A percentile compares a stretch with the other conserved stretches of the same genome.
phyloP scores from a whole-genome alignment of 1,140 invertebrate species.

The Parasteatoda tepidariorum region DNA sequence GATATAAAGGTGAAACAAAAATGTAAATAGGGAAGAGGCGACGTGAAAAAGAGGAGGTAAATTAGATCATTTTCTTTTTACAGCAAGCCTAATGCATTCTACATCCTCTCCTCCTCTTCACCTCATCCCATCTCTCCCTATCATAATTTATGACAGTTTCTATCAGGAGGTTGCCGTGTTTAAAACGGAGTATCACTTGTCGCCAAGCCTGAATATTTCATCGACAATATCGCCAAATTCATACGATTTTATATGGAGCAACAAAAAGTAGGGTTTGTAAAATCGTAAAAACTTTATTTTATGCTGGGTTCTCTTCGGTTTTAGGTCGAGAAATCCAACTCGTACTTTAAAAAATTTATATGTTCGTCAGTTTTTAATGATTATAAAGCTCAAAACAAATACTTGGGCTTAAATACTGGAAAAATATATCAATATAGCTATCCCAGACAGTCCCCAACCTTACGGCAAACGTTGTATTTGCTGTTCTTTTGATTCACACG shows the following conservation, averaged over 20 bases:
- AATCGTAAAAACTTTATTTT: no score
- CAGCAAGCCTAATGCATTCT: conserved; percentile 49
- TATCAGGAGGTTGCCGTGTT: conserved; percentile 38
- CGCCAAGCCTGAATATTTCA: background rate
- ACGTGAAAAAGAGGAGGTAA: conserved; percentile 12
- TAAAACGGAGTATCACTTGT: background rate
- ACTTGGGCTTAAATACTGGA: no score
- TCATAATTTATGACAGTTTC: conserved; percentile 55
- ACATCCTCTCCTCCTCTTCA: conserved; percentile 11
- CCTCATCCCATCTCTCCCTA: background rate
- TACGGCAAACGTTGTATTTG: no score
- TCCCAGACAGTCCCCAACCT: no score
- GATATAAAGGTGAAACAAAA: background rate
- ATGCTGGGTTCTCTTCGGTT: no score
- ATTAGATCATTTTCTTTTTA: conserved; percentile 55
- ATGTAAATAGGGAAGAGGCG: background rate
- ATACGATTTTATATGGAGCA: background rate
- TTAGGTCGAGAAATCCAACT: no score
- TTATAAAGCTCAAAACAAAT: no score
- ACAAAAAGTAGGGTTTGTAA: no score
- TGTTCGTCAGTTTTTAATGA: no score
- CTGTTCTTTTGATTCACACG: no score
- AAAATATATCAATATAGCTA: no score
- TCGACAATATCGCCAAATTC: background rate
- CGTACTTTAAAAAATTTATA: no score